Evolutionary conservation across 2,113 vertebrate genomes (phyloP), one percentile per base, ranked within the genome.

Genomic region (Axis porcinus): DNA sequence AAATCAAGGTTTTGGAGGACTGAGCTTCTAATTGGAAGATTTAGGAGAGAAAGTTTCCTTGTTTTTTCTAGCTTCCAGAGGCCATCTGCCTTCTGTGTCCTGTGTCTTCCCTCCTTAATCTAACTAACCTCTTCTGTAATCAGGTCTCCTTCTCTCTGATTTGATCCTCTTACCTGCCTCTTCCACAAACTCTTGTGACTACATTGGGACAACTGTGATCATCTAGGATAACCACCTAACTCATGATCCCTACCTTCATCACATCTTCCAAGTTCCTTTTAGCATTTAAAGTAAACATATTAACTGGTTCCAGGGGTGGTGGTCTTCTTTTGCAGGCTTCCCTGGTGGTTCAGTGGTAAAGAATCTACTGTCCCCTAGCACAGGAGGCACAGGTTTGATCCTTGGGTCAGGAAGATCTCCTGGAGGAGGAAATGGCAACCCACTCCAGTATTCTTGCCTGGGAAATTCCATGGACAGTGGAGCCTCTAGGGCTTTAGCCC

Each of bases 121-220:
- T 16, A 2, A 43, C 4, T 27, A 40, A 23, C 55, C 40, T 74
- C 28, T n/a, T 70, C 9, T 9, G 2, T 50, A 6, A 57, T 57
- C 10, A 1, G 0, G 5, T n/a, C 5, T 81, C 12, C n/a, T 90
- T 33, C 13, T 76, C 6, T 85, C 64, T 82, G 54, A 58, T 13
- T 84, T 76, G 21, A 55, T 14, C 54, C 27, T 50, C n/a, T 60
- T 60, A 7, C 2, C 5, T 81, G 5, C 13, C 11, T 50, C 47
- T 58, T 54, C 4, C 0, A 17, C 6, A 43, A 50, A 25, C 8
- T 2, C 36, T 43, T 45, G 40, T 70, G 67, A 74, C 13, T 40
- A 2, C 17, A 25, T 1, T 28, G 8, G 36, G 9, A 0, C 7
- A 36, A 82, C 0, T 0, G 0, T 13, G 1, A 14, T 23, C 81